These are phyloP conservation scores for Nomada fucata DNA, from an alignment of 2,888 invertebrate genomes.

Conservation along the genomic window DNA sequence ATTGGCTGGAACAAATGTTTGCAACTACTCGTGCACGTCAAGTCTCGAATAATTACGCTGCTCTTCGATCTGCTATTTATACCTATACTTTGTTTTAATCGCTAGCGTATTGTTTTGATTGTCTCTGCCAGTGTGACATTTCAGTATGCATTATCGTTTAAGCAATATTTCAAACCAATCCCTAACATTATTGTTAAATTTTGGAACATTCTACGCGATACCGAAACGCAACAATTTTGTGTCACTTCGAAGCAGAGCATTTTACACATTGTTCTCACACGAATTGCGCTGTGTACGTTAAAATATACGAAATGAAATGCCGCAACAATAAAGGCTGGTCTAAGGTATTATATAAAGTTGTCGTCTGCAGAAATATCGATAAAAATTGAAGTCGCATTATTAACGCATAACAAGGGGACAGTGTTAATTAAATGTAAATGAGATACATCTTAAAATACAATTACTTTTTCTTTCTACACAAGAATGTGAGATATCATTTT, in stretches of 20 bases:
- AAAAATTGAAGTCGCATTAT: constrained; percentile 33
- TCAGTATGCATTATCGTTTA: constrained; percentile 27
- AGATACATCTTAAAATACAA: constrained; percentile 51
- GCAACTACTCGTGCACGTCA: constrained; percentile 24
- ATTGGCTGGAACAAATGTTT: constrained; percentile 53
- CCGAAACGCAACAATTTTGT: constrained; percentile 10
- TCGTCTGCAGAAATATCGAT: constrained; percentile 22
- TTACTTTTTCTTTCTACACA: constrained; percentile 33
- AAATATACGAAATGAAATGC: constrained; percentile 37
- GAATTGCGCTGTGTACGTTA: constrained; percentile 1
- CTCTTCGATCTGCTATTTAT: constrained; percentile 21
- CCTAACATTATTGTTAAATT: constrained; percentile 16
- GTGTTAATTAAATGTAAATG: constrained; percentile 38
- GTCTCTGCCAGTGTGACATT: constrained; percentile 68
- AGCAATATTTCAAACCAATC: neutral
- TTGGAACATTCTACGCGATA: neutral
- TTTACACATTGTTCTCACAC: neutral
- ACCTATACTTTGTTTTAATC: constrained; percentile 32
- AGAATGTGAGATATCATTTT: constrained; percentile 33
- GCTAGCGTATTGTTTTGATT: constrained; percentile 50
- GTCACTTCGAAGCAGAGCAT: constrained; percentile 54
- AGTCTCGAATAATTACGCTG: constrained; percentile 16
- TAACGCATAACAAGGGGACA: constrained; percentile 38
- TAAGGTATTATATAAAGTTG: constrained; percentile 20
- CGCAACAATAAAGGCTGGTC: constrained; percentile 33